phyloP scores from a whole-genome alignment of 2,113 vertebrate genomes.

The Gyps fulvus region DNA sequence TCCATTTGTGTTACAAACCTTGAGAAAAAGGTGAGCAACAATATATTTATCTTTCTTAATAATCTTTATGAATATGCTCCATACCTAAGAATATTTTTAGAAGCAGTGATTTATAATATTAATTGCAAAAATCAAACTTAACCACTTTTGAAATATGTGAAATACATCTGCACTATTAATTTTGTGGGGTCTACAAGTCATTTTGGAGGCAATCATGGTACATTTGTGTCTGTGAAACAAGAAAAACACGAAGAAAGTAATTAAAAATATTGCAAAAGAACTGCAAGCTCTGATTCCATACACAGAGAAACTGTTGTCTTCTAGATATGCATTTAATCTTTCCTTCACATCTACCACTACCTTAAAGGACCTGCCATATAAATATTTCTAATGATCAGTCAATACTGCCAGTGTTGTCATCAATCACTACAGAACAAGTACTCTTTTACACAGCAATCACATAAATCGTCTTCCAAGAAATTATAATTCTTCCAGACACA shows the following conservation, averaged over 20 bases:
- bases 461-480: conserved; percentile 70
- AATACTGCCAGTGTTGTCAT: conserved; percentile 65
- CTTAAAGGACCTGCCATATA: conserved; percentile 66
- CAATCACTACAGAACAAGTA: conserved; percentile 70
- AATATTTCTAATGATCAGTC: conserved; percentile 76
- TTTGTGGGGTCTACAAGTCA: background rate
- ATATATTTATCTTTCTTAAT: background rate
- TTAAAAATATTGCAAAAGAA: conserved; percentile 16
- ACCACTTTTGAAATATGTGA: background rate
- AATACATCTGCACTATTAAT: background rate
- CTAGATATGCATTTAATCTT: conserved; percentile 40
- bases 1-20: background rate
- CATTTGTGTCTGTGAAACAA: background rate
- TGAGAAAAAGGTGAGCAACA: background rate
- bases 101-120: background rate
- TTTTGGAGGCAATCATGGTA: background rate
- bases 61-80: background rate
- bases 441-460: conserved; percentile 66
- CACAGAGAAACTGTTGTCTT: background rate
- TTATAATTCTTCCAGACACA: conserved; percentile 70
- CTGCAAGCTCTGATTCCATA: background rate
- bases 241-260: conserved; percentile 32
- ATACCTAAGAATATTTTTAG: background rate
- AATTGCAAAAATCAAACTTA: background rate
- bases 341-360: conserved; percentile 19